phyloP scores from a whole-genome alignment of 2,113 vertebrate genomes.

The Antigone vipio region DNA sequence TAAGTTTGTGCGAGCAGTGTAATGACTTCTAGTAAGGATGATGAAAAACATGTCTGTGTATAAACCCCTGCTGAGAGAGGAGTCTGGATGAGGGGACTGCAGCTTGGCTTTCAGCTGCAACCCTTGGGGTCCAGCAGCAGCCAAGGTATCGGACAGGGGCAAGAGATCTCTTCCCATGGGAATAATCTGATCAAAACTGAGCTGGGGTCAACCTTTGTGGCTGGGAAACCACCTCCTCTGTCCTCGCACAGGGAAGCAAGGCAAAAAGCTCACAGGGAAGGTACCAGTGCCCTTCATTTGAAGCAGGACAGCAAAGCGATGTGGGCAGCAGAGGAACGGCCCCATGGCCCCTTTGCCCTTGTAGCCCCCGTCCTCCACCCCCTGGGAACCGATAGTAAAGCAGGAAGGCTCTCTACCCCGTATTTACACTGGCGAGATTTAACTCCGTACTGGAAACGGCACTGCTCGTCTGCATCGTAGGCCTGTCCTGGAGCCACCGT shows the following conservation, averaged over 20 bases:
- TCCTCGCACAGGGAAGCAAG: neutral
- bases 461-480: slow-evolving; percentile 96
- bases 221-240: neutral
- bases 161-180: neutral
- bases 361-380: neutral
- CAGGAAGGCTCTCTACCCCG: slow-evolving; percentile 91
- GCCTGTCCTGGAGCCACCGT: slow-evolving; percentile 94
- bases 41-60: neutral
- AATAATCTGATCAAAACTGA: neutral
- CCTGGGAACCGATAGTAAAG: slow-evolving; percentile 77
- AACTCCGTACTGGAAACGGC: slow-evolving; percentile 96
- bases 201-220: neutral
- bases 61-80: neutral
- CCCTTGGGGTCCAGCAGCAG: neutral
- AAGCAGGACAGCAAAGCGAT: neutral
- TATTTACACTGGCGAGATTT: slow-evolving; percentile 99
- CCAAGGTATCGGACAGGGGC: neutral
- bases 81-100: neutral
- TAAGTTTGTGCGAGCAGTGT: neutral
- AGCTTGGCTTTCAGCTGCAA: neutral
- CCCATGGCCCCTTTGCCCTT: neutral
- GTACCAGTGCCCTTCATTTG: neutral
- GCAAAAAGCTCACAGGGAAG: neutral
- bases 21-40: neutral
- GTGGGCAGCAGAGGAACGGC: neutral